A percentile compares a stretch with the other conserved stretches of the same genome.
Conservation (phyloP, 2,888 invertebrate species). For the Hypsopygia costalis region DNA sequence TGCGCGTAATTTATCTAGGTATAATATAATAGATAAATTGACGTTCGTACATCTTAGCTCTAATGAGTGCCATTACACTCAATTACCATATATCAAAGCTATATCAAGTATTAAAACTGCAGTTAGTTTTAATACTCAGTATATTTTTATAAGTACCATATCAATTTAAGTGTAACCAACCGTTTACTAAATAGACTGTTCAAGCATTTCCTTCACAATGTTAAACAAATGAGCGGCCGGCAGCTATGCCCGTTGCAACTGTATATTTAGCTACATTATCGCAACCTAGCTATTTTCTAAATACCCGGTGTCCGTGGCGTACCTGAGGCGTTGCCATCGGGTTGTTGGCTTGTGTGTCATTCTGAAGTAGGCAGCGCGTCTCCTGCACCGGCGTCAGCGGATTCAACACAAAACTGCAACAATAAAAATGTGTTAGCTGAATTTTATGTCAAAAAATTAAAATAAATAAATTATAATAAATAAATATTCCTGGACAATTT, state of each 20-base stretch:
- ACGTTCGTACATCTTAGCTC: no score
- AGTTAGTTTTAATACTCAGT: no score
- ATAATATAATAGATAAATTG: no score
- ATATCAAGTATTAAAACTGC: no score
- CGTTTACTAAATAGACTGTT: not conserved
- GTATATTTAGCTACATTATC: conserved; percentile 6
- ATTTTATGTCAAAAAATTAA: no score
- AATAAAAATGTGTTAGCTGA: conserved; percentile 32
- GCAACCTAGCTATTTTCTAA: not conserved
- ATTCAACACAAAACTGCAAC: conserved; percentile 92
- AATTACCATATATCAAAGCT: no score
- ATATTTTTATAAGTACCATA: no score
- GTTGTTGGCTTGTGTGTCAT: conserved; percentile 94
- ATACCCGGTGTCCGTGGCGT: conserved; percentile 14
- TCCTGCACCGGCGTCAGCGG: conserved; percentile 95
- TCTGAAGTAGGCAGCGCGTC: conserved; percentile 94
- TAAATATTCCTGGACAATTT: no score
- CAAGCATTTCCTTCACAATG: conserved; percentile 6
- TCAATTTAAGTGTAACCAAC: no score
- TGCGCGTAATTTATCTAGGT: no score
- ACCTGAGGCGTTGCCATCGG: conserved; percentile 90
- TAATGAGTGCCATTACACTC: no score
- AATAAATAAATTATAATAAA: no score
- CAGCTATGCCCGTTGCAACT: conserved; percentile 6
- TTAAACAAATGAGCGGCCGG: conserved; percentile 5